Evolutionary conservation across 2,113 vertebrate genomes (phyloP).

Genomic region (Cebidichthys violaceus): DNA sequence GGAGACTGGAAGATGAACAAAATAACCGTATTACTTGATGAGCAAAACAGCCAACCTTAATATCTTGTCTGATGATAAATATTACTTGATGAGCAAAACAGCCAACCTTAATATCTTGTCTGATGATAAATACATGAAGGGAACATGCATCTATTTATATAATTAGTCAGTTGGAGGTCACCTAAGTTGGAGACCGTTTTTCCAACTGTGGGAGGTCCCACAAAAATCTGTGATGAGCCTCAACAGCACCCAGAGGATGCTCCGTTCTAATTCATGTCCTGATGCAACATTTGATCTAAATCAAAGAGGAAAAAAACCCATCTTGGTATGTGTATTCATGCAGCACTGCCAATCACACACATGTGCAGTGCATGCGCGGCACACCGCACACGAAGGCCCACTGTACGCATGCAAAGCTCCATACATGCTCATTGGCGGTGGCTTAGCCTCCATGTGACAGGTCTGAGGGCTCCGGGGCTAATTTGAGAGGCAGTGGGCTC

Average conservation of each 20-base stretch:
- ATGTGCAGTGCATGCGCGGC: conserved; percentile 30
- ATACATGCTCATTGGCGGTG: conserved; percentile 8
- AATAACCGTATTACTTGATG: conserved; percentile 67
- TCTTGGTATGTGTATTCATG: conserved; percentile 24
- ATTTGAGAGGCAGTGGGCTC: conserved; percentile 82
- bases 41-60: conserved; percentile 64
- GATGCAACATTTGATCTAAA: conserved; percentile 40
- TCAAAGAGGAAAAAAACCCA: conserved; percentile 25
- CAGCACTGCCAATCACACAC: conserved; percentile 40
- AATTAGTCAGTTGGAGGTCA: conserved; percentile 22
- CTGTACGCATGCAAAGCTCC: conserved; percentile 23
- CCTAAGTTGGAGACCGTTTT: conserved; percentile 25
- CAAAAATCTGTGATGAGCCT: conserved; percentile 34
- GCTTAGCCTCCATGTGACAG: conserved; percentile 76
- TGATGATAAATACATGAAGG: conserved; percentile 20
- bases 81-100: conserved; percentile 72
- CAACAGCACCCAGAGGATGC: conserved; percentile 38
- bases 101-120: conserved; percentile 47
- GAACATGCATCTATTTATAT: conserved; percentile 42
- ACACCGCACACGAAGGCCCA: conserved; percentile 35
- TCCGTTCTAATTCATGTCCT: conserved; percentile 36
- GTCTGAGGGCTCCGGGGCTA: conserved; percentile 81
- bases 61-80: conserved; percentile 43
- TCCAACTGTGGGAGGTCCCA: conserved; percentile 43
- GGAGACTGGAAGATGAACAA: conserved; percentile 52